Evolutionary conservation across 1,140 invertebrate genomes (phyloP).

Genomic region (Trichoplusia ni): DNA sequence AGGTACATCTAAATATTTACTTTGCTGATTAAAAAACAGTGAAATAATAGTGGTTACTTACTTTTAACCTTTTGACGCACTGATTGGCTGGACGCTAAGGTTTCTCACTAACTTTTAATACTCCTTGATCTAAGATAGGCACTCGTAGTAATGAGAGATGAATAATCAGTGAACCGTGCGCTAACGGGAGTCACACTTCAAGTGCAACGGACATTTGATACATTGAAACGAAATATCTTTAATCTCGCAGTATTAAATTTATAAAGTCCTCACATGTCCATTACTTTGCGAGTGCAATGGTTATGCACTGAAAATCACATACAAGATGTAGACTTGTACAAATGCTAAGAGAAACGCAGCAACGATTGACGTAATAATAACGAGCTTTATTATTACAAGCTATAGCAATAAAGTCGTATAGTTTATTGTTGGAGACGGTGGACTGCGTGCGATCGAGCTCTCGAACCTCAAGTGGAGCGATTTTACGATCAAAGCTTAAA

Average conservation of each 20-base stretch:
- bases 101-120: slow-evolving; percentile 1
- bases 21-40: too few species aligned
- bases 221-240: slow-evolving; percentile 59
- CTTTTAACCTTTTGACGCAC: not conserved
- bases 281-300: slow-evolving; percentile 7
- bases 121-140: slow-evolving; percentile 16
- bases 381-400: slow-evolving; percentile 41
- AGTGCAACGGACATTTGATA: slow-evolving; percentile 67
- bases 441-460: slow-evolving; percentile 32
- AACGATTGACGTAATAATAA: slow-evolving; percentile 48
- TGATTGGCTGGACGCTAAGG: too few species aligned
- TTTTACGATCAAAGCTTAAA: slow-evolving; percentile 48
- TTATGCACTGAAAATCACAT: slow-evolving; percentile 5
- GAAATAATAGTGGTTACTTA: too few species aligned
- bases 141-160: slow-evolving; percentile 57
- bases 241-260: slow-evolving; percentile 32
- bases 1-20: too few species aligned
- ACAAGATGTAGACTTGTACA: not conserved
- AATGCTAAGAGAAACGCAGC: not conserved
- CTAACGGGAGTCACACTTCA: slow-evolving; percentile 71
- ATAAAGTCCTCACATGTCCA: not conserved
- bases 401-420: slow-evolving; percentile 60
- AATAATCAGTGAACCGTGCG: slow-evolving; percentile 65
- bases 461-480: slow-evolving; percentile 29
- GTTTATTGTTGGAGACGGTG: slow-evolving; percentile 53